phyloP scores from a whole-genome alignment of 2,797 vertebrate genomes.

The Astyanax mexicanus region DNA sequence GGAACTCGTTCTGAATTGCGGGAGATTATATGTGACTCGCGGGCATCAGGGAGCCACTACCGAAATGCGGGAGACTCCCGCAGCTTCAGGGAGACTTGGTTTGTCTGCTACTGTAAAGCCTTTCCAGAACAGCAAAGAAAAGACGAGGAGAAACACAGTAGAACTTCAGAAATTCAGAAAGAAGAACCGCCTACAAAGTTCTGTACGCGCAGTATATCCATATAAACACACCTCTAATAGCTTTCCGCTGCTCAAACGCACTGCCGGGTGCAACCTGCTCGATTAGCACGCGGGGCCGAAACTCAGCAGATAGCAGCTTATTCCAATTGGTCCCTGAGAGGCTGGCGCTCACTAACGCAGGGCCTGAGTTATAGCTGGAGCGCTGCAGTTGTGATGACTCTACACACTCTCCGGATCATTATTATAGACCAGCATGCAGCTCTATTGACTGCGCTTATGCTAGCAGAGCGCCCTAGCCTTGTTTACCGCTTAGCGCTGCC shows the following conservation, averaged over 20 bases:
- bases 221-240: neutral
- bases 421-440: constrained; percentile 22
- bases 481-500: constrained; percentile 21
- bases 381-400: constrained; percentile 15
- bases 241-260: neutral
- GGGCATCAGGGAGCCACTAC: too few species aligned
- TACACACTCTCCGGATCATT: constrained; percentile 30
- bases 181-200: neutral
- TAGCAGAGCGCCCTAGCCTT: constrained; percentile 42
- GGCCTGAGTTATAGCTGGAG: neutral
- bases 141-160: too few species aligned
- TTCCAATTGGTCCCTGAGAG: constrained; percentile 81
- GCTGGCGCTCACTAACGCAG: constrained; percentile 54
- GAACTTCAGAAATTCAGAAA: too few species aligned
- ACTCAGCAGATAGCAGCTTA: constrained; percentile 60
- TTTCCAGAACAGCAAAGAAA: too few species aligned
- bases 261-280: neutral
- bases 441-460: constrained; percentile 43
- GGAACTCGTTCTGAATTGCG: too few species aligned
- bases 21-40: too few species aligned
- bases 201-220: too few species aligned
- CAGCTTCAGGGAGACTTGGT: too few species aligned
- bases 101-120: too few species aligned
- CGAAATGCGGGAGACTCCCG: too few species aligned
- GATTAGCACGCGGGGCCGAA: constrained; percentile 79